Base-by-base conservation (phyloP, 2,113 vertebrate genomes). In the Acinonyx jubatus region DNA sequence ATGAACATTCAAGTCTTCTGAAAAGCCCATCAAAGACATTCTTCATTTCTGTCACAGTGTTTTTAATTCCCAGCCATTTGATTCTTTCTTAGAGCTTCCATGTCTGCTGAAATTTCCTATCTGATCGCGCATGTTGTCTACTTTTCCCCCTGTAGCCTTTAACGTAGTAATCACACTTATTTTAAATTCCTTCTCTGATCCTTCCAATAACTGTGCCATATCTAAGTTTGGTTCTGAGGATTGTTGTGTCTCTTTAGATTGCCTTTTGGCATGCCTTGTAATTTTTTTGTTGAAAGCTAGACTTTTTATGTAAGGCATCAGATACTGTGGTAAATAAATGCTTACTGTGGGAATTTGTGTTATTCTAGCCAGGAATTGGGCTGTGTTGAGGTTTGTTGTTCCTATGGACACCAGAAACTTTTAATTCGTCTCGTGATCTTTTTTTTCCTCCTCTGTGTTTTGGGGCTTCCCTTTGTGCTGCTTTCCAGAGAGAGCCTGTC, bases 1-100 rank as follows among this genome's bases (percentile, higher is more conserved):
- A 85, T 55, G 96, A 89, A 95, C 73, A 92, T 83, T 94, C 94
- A 93, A 74, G 69, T 91, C 80, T 69, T 21, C 48, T 89, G 68
- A 52, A 52, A 74, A 85, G 27, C n/a, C 50, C 65, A 94, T 38
- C 50, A 76, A 81, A 91, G 16, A n/a, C 29, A 57, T 45, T 82
- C 21, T 79, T 96, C 45, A 91, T 68, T 93, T 95, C 74, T 71
- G 38, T 94, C 88, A 27, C 21, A 92, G 13, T 61, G 1, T 69
- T 85, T 96, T 83, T 41, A 2, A 84, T 76, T 89, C 91, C 33
- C 90, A 91, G 71, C 12, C 65, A 93, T 80, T 83, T 82, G 61
- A 78, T 61, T 87, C 29, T 63, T 80, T 52, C 74, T 61, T 73
- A 38, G 4, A 66, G 18, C 71, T 88, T 96, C 41, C 36, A 57